Conservation (phyloP, 2,113 vertebrate species). For the Pangasianodon hypophthalmus region DNA sequence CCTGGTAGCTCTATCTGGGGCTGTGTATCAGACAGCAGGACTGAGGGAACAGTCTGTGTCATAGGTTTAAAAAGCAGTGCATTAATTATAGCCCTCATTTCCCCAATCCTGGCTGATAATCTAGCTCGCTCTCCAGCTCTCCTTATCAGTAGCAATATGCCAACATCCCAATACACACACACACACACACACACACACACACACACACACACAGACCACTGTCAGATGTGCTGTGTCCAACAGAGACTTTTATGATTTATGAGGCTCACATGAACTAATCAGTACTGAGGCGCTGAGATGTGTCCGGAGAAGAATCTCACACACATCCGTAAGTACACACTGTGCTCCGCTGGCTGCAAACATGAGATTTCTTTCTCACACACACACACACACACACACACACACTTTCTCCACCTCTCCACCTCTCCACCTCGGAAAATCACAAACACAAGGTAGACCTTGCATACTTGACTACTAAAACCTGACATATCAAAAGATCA, state of each 20-base stretch:
- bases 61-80: constrained; percentile 71
- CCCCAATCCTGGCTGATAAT: constrained; percentile 68
- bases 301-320: constrained; percentile 54
- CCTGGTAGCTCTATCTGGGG: not conserved
- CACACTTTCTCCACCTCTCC: not conserved
- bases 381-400: not conserved
- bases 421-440: not conserved
- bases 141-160: not conserved
- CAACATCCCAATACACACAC: constrained; percentile 53
- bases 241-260: constrained; percentile 71
- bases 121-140: constrained; percentile 59
- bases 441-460: not conserved
- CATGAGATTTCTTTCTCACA: constrained; percentile 15
- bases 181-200: constrained; percentile 35
- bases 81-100: constrained; percentile 72
- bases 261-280: constrained; percentile 62
- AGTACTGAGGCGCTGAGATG: constrained; percentile 59
- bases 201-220: constrained; percentile 55
- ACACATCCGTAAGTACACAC: constrained; percentile 7
- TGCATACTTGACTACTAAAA: not conserved
- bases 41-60: constrained; percentile 64
- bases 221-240: constrained; percentile 36
- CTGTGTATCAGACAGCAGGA: constrained; percentile 62
- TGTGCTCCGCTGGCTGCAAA: constrained; percentile 21
- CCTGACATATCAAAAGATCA: not conserved